Conservation (phyloP, 2,113 vertebrate species). For the Silurus asotus region DNA sequence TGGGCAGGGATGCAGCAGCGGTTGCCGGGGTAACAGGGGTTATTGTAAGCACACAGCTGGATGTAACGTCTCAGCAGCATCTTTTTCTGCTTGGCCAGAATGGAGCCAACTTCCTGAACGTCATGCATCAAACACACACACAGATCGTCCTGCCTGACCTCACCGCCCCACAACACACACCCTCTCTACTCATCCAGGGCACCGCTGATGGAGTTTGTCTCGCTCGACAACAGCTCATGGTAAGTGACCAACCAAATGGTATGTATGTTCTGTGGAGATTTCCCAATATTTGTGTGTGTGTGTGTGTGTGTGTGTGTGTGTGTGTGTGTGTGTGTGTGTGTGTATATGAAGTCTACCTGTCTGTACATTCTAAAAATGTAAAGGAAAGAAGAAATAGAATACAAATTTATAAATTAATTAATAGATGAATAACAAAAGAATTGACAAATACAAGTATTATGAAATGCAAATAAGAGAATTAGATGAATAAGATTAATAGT, state of each 20-base stretch:
- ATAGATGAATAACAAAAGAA: not conserved
- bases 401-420: not conserved
- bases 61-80: slow-evolving; percentile 79
- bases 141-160: slow-evolving; percentile 79
- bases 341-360: not conserved
- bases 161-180: slow-evolving; percentile 69
- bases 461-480: not conserved
- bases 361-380: not conserved
- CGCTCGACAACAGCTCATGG: slow-evolving; percentile 77
- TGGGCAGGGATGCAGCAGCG: slow-evolving; percentile 64
- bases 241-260: slow-evolving; percentile 40
- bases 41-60: slow-evolving; percentile 74
- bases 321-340: not conserved
- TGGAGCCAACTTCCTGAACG: slow-evolving; percentile 73
- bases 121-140: slow-evolving; percentile 79
- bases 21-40: slow-evolving; percentile 47
- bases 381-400: not conserved
- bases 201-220: slow-evolving; percentile 75
- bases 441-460: not conserved
- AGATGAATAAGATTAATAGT: not conserved
- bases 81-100: slow-evolving; percentile 77
- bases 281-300: not conserved
- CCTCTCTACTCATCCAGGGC: slow-evolving; percentile 76
- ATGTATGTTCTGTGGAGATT: too few species aligned
- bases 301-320: slow-evolving; percentile 11